These are phyloP conservation scores for Muscicapa comitata DNA, from an alignment of 2,797 vertebrate species.

Conservation along the genomic window DNA sequence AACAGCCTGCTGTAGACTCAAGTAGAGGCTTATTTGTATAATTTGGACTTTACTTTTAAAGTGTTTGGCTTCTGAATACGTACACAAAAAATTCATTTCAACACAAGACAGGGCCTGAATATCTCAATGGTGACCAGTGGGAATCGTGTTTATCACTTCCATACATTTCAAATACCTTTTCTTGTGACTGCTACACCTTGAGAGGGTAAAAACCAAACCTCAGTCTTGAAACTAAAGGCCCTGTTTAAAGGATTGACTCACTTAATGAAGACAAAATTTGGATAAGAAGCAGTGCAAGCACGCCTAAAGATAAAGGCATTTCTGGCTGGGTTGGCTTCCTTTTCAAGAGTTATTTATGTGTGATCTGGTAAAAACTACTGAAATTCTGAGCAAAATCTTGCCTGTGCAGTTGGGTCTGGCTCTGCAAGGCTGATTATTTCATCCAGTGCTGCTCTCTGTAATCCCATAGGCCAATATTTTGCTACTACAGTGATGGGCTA, in stretches of 20 bases:
- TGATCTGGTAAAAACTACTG: not conserved
- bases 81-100: not conserved
- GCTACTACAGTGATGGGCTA: not conserved
- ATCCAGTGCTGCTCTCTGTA: not conserved
- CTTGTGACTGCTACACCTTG: not conserved
- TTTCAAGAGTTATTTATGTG: not conserved
- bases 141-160: not conserved
- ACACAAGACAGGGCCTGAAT: not conserved
- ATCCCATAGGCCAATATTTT: not conserved
- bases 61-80: not conserved
- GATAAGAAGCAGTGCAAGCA: not conserved
- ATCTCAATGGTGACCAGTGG: not conserved
- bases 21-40: not conserved
- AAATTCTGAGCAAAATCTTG: not conserved
- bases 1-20: not conserved
- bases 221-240: not conserved
- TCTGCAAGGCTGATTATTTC: constrained; percentile 10
- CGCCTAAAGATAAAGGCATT: not conserved
- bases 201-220: not conserved
- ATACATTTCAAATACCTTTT: not conserved
- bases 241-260: not conserved
- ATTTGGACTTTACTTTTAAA: not conserved
- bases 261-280: not conserved
- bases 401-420: constrained; percentile 8
- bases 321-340: not conserved